Evolutionary conservation across 2,797 vertebrate genomes (phyloP).

Genomic region (Eulemur albifrons): DNA sequence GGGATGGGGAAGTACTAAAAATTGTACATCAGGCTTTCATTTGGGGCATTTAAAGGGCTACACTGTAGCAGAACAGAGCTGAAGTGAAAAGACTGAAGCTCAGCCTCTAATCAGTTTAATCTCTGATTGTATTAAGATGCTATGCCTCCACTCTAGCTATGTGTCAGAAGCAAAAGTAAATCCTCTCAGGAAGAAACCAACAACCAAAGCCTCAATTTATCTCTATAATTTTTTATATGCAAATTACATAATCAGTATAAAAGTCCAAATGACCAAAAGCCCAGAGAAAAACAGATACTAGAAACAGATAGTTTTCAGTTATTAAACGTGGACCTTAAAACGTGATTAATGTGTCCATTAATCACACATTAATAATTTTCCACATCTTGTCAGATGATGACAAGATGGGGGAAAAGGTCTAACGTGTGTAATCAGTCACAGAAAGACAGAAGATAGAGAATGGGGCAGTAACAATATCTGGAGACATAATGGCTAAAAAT

Average conservation of each 20-base stretch:
- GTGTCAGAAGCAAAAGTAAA: background rate
- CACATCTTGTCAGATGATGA: background rate
- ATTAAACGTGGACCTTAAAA: background rate
- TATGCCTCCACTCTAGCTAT: background rate
- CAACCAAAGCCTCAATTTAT: background rate
- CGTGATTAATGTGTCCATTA: background rate
- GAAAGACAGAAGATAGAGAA: background rate
- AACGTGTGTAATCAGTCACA: background rate
- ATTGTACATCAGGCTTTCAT: background rate
- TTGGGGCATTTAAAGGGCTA: background rate
- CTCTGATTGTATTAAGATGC: background rate
- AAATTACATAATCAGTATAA: background rate
- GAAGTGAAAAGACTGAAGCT: background rate
- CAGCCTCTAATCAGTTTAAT: background rate
- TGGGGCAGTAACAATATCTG: background rate
- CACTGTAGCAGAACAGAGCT: background rate
- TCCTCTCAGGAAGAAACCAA: background rate
- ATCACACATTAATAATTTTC: no score
- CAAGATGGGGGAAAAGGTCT: background rate
- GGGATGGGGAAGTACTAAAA: background rate
- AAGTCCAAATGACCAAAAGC: background rate
- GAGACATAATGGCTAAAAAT: background rate
- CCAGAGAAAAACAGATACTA: background rate
- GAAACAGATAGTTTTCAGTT: background rate
- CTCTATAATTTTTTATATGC: background rate